Evolutionary conservation across 2,888 invertebrate genomes (phyloP), one percentile per base, ranked within the genome.

Genomic region (Temnothorax unifasciatus): DNA sequence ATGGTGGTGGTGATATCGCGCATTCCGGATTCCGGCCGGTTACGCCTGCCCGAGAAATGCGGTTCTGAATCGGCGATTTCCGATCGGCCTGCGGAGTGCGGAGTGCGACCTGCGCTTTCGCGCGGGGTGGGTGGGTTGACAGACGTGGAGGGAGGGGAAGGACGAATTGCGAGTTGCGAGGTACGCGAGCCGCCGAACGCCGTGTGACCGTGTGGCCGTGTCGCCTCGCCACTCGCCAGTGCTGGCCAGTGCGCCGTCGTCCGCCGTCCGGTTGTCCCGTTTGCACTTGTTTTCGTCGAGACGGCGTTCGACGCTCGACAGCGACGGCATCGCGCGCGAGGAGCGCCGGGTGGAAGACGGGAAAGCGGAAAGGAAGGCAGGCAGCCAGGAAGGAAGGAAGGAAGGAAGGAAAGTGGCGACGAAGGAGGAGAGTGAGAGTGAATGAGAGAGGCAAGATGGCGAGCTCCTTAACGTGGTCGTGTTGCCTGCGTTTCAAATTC

Each of bases 401-500:
- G 84, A 88, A 84, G 85, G 85, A 84, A 83, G n/a, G n/a, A n/a
- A n/a, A 89, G 50, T 52, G 61, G 38, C 21, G 89, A 88, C 87
- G 82, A 94, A 94, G 92, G 94, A 93, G 94, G 11, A 34, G n/a
- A 34, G 38, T 8, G 59, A 44, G 11, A 25, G 18, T 25, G 50
- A 34, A 47, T 34, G 50, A 15, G 38, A 63, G 11, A n/a, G 25
- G 88, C 90, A 95, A 94, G 92, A 94, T 94, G 95, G 94, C 94
- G 93, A 93, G 93, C 86, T 93, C 94, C 90, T 92, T 95, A 93
- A 94, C 94, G 93, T 95, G 95, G 95, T 94, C 94, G 86, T 95
- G 95, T 96, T 97, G 98, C 96, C 96, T 98, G 95, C 97, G 97
- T 92, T 96, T 98, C 95, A 97, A 97, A 95, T 97, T 97, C 94